Conservation (phyloP, 2,113 vertebrate genomes). For the Zosterops borbonicus region DNA sequence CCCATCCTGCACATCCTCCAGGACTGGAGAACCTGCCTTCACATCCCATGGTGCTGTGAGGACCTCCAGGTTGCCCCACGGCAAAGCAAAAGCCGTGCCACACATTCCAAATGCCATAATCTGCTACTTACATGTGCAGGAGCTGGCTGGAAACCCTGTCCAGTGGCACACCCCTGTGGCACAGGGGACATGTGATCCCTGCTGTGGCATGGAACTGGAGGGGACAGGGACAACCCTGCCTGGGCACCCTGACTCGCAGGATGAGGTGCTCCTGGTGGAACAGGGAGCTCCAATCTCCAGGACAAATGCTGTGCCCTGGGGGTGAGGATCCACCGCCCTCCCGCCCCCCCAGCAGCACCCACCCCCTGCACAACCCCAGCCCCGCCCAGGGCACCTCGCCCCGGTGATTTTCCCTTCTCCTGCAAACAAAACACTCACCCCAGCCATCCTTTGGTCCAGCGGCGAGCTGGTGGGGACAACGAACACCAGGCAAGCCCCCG, state of each 20-base stretch:
- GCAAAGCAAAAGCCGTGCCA: background rate
- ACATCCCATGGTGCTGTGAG: background rate
- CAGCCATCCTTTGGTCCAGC: background rate
- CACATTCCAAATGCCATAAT: background rate
- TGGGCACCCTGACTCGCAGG: background rate
- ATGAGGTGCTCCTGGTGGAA: no score
- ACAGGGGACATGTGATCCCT: fast-evolving
- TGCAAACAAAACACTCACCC: background rate
- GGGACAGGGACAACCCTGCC: background rate
- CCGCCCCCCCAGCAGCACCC: background rate
- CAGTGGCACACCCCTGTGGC: background rate
- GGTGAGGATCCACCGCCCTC: background rate
- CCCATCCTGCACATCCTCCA: background rate
- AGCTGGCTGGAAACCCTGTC: background rate
- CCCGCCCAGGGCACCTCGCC: background rate
- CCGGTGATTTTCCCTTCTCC: background rate
- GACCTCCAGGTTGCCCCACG: background rate
- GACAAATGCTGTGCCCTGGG: background rate
- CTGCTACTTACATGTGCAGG: background rate
- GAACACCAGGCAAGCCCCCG: background rate
- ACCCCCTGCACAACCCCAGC: fast-evolving
- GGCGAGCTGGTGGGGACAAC: background rate
- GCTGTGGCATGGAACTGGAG: fast-evolving
- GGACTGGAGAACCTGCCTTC: background rate
- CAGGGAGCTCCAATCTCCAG: background rate